These are phyloP conservation scores for Eilema depressum DNA, from an alignment of 2,888 invertebrate species.

Conservation along the genomic window DNA sequence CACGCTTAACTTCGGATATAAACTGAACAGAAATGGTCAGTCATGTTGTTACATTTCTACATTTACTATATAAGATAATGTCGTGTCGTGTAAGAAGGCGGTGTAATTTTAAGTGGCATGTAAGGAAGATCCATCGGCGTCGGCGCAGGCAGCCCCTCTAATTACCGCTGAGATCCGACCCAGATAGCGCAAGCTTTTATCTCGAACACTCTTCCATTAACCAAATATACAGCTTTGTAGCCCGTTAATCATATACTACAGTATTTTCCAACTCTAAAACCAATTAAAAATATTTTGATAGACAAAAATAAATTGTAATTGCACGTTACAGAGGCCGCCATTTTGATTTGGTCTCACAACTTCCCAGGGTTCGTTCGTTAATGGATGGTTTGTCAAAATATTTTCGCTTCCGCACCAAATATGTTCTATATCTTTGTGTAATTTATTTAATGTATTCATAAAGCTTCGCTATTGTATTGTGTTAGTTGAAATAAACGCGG, in stretches of 20 bases:
- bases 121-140: constrained; percentile 68
- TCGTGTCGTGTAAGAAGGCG: constrained; percentile 67
- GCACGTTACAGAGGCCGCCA: constrained; percentile 64
- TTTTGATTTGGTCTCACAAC: constrained; percentile 61
- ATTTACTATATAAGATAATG: constrained; percentile 62
- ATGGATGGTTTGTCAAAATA: constrained; percentile 77
- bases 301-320: constrained; percentile 82
- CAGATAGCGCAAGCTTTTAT: constrained; percentile 84
- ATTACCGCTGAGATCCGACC: constrained; percentile 76
- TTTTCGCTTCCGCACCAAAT: constrained; percentile 71
- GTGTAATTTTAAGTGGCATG: constrained; percentile 84
- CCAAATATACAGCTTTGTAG: constrained; percentile 85
- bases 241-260: constrained; percentile 80
- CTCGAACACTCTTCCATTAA: constrained; percentile 84
- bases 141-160: constrained; percentile 71
- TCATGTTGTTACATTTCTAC: constrained; percentile 40
- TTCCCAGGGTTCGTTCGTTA: constrained; percentile 65
- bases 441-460: constrained; percentile 69
- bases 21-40: constrained; percentile 30
- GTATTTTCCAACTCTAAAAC: constrained; percentile 80
- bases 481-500: constrained; percentile 56
- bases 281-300: constrained; percentile 86
- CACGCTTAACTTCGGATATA: constrained; percentile 2
- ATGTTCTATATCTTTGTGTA: constrained; percentile 64
- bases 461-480: constrained; percentile 60